phyloP scores from a whole-genome alignment of 2,113 vertebrate genomes.

The Nothobranchius furzeri region DNA sequence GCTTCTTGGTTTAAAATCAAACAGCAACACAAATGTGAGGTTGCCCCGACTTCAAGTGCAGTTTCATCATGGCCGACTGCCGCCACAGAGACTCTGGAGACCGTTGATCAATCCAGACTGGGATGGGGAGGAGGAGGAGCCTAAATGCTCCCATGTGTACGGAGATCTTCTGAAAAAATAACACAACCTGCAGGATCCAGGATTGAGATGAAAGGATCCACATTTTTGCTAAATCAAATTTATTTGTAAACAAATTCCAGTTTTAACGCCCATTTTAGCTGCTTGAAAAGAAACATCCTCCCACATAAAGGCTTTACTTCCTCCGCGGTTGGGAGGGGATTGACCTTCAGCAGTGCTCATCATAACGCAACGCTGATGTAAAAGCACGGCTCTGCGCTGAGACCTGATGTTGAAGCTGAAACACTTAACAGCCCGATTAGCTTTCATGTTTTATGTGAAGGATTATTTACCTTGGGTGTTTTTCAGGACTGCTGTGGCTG shows the following conservation, averaged over 20 bases:
- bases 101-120: constrained; percentile 67
- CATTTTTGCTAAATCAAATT: too few relatives aligned
- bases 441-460: constrained; percentile 51
- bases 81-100: constrained; percentile 47
- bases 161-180: constrained; percentile 36
- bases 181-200: constrained; percentile 16
- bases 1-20: background rate
- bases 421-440: constrained; percentile 26
- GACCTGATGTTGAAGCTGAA: constrained; percentile 21
- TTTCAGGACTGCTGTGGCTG: constrained; percentile 29
- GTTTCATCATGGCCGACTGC: constrained; percentile 64
- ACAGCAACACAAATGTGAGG: background rate
- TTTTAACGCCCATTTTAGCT: constrained; percentile 3
- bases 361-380: constrained; percentile 23
- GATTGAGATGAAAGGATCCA: constrained; percentile 2
- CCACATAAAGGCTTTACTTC: background rate
- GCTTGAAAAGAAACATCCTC: constrained; percentile 7
- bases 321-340: constrained; percentile 34
- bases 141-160: constrained; percentile 63
- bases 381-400: constrained; percentile 21
- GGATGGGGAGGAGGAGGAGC: constrained; percentile 19
- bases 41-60: constrained; percentile 15
- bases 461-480: constrained; percentile 28
- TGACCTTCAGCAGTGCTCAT: constrained; percentile 39
- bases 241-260: background rate